Base-by-base conservation (phyloP, 1,140 invertebrate genomes). In the Cydia strobilella region DNA sequence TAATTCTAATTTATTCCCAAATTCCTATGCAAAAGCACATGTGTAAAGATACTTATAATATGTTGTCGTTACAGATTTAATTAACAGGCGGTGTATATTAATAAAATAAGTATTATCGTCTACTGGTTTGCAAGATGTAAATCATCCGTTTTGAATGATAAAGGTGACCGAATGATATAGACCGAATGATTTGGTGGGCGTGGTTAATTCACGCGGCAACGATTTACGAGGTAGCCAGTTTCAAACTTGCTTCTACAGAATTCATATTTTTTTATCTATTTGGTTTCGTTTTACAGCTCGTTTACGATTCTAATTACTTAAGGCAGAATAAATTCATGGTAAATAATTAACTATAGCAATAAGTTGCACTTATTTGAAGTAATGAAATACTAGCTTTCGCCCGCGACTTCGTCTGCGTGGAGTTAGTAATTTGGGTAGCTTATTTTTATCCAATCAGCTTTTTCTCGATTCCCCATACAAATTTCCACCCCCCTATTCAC, bases 41-140 rank as follows among this genome's bases (percentile, higher is more conserved):
- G 4, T 45, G 42, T 9, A 45, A 45, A 45, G 13, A 45, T 15
- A 45, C 42, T 39, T 39, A 35, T n/a, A n/a, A n/a, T n/a, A 31
- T 45, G 42, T 3, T 15, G 42, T 45, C 42, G 42, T 45, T 45
- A 45, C 42, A 45, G 12, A 45, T 45, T 45, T 45, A 45, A 45
- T 15, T 45, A 45, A 45, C 12, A 85, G 82, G 83, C 86, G 81
- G 80, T 75, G 76, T 80, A 77, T 84, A 82, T 82, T 85, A 86
- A 87, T 87, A 86, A 85, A 87, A 87, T 84, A 85, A n/a, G n/a
- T n/a, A 86, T 87, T 86, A 88, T 83, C 76, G 75, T 80, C 80
- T 80, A 80, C 80, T 79, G 84, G 84, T 82, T 39, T 80, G 79
- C 80, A 75, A 74, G 74, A 76, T 78, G 72, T 81, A 77, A 80